Percentiles rank a stretch among this genome's conserved stretches.
These are phyloP conservation scores for Lutjanus erythropterus DNA, from an alignment of 2,113 vertebrate species.

Conservation along the genomic window DNA sequence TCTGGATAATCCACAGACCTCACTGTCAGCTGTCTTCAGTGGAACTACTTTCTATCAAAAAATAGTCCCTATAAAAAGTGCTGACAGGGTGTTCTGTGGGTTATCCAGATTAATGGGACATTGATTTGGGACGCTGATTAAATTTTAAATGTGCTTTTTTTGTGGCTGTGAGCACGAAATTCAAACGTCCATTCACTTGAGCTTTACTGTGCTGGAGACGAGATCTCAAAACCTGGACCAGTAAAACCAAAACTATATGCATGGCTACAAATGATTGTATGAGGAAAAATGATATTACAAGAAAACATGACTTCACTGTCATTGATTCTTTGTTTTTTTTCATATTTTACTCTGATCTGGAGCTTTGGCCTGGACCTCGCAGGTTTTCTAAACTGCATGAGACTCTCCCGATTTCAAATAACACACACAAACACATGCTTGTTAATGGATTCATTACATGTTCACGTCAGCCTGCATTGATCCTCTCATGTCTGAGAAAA, in stretches of 20 bases:
- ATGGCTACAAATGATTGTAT: neutral
- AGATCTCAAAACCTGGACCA: neutral
- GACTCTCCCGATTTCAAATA: conserved; percentile 10
- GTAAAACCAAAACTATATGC: neutral
- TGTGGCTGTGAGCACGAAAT: neutral
- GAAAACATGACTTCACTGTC: neutral
- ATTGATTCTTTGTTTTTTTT: neutral
- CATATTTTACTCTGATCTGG: neutral
- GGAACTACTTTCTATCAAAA: neutral
- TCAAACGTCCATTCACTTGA: neutral
- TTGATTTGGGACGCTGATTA: neutral
- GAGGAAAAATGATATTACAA: neutral
- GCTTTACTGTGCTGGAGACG: neutral
- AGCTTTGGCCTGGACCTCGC: neutral
- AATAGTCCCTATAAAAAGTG: neutral
- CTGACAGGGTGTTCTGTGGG: neutral
- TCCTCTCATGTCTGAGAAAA: conserved; percentile 50
- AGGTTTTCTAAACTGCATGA: conserved; percentile 1
- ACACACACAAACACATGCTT: conserved; percentile 28
- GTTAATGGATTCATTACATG: conserved; percentile 48
- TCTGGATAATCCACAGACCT: neutral
- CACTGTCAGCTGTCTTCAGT: neutral
- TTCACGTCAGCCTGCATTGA: conserved; percentile 50
- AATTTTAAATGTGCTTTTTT: neutral
- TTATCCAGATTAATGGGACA: neutral